Conservation (phyloP, 2,888 invertebrate species). For the Pyrrhia umbra region DNA sequence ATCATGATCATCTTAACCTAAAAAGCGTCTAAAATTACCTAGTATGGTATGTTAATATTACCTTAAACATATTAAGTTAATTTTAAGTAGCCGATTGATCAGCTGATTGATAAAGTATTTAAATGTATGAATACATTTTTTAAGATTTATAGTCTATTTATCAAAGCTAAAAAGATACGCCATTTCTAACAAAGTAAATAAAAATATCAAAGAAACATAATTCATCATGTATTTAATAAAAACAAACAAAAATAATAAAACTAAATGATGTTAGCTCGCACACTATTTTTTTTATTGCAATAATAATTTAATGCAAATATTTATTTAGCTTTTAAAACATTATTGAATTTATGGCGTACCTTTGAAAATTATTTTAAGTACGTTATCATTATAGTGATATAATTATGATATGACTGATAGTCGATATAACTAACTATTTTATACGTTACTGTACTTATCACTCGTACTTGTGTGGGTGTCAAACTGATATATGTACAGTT, state of each 20-base stretch:
- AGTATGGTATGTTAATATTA: constrained; percentile 8
- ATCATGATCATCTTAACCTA: constrained; percentile 22
- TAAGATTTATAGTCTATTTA: not conserved
- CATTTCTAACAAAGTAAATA: not conserved
- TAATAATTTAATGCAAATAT: not conserved
- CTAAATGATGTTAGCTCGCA: no score
- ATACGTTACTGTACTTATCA: constrained; percentile 69
- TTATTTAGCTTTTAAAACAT: not conserved
- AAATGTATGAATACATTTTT: constrained; percentile 2
- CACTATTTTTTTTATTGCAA: not conserved
- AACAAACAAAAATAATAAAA: no score
- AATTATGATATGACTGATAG: constrained; percentile 1
- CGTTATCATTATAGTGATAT: constrained; percentile 2
- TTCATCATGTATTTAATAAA: no score
- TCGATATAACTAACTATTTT: constrained; percentile 18
- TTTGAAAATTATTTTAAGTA: not conserved
- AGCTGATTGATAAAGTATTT: constrained; percentile 4
- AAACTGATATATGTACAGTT: constrained; percentile 75
- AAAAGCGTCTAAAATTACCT: constrained; percentile 34
- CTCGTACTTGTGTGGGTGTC: constrained; percentile 80
- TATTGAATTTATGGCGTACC: constrained; percentile 7
- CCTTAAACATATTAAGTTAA: constrained; percentile 1
- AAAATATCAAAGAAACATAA: not conserved
- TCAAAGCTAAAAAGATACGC: constrained; percentile 18
- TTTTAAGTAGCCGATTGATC: constrained; percentile 12